Evolutionary conservation across 1,140 invertebrate species (phyloP).

Genomic region (Uloborus diversus): DNA sequence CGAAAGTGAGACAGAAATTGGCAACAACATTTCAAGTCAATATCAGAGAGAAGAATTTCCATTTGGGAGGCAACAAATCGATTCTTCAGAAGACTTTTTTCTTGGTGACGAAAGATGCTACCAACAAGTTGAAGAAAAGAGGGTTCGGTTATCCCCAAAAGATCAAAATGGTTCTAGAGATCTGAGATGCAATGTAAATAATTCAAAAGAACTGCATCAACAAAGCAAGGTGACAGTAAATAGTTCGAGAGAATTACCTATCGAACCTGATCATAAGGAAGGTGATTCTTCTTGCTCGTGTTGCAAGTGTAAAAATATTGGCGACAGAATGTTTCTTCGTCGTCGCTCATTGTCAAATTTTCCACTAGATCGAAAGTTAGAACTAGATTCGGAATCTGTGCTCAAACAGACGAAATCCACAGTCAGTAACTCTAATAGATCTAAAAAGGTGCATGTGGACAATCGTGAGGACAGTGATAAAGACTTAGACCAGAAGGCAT

Average conservation of each 20-base stretch:
- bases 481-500: not conserved
- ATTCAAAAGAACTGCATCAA: not conserved
- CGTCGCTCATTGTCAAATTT: conserved; percentile 18
- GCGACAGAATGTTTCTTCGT: not conserved
- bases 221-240: not conserved
- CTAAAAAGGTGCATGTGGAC: not conserved
- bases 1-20: not conserved
- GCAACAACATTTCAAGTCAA: not conserved
- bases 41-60: not conserved
- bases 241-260: too few species aligned
- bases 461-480: not conserved
- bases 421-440: not conserved
- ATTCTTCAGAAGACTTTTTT: conserved; percentile 20
- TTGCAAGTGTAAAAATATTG: conserved; percentile 3
- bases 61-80: not conserved
- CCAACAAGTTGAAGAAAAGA: not conserved
- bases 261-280: conserved; percentile 1
- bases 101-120: not conserved
- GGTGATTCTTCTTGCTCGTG: conserved; percentile 14
- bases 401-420: not conserved
- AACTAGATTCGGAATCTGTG: not conserved
- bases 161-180: not conserved
- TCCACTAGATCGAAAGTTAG: not conserved
- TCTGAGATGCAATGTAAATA: not conserved
- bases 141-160: not conserved